phyloP scores from a whole-genome alignment of 2,113 vertebrate genomes.

The Alectura lathami region DNA sequence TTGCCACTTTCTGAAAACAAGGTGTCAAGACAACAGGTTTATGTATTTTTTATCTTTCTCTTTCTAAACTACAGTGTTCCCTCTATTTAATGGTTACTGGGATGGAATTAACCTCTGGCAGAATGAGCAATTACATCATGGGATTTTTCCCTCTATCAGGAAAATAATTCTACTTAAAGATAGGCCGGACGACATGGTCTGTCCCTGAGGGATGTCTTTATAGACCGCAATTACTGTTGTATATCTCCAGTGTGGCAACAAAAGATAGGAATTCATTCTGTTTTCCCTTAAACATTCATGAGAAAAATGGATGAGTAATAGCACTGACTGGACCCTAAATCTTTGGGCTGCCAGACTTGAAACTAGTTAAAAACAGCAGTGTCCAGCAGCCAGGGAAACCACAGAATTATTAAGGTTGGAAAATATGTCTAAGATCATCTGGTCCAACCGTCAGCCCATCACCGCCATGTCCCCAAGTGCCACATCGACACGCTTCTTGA shows the following conservation, averaged over 20 bases:
- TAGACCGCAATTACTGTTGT: conserved; percentile 48
- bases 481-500: no score
- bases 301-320: conserved; percentile 53
- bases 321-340: background rate
- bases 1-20: background rate
- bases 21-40: background rate
- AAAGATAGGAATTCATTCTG: conserved; percentile 29
- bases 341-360: conserved; percentile 12
- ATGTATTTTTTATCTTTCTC: background rate
- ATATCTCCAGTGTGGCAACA: conserved; percentile 2
- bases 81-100: background rate
- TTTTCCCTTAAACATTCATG: conserved; percentile 58
- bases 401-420: no score
- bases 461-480: no score
- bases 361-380: background rate
- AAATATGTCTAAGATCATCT: no score
- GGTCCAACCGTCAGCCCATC: no score
- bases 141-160: conserved; percentile 13
- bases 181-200: background rate
- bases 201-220: conserved; percentile 58
- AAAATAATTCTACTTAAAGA: conserved; percentile 50
- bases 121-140: conserved; percentile 33
- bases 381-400: background rate
- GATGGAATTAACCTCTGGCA: conserved; percentile 6
- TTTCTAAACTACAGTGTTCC: background rate